Base-by-base conservation (phyloP, 2,797 vertebrate species). In the Mormyrus hasselquistii region DNA sequence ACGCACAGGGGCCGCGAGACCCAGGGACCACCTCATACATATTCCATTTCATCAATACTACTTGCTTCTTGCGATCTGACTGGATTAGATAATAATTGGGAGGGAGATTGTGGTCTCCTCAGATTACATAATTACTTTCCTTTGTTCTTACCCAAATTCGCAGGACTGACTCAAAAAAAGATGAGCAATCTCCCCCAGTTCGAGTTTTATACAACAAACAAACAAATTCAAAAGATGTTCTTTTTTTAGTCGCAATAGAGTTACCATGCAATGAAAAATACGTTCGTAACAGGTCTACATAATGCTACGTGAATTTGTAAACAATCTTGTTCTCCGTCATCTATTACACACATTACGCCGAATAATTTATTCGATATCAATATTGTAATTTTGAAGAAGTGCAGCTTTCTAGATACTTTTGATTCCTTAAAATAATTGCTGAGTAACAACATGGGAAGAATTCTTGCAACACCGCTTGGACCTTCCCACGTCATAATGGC, bases 351-450 rank as follows among this genome's bases (percentile, higher is more conserved):
- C 9, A 73, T 5, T 1, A 73, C 4, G 34, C 25, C 29, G 29
- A 73, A 79, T 7, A 79, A 79, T 2, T 76, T 65, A 69, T 19
- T 62, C 59, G 14, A 62, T 25, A 79, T 44, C 6, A 79, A 86
- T 55, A 49, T 86, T 2, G 22, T 19, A 12, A 34, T 86, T 86
- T 86, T 86, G 16, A 57, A 86, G 85, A 86, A 86, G 85, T 86
- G 16, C 49, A n/a, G 85, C 85, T 86, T 86, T 86, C 85, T 86
- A 86, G 85, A 57, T 86, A 38, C 85, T 86, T 86, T 86, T 86
- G 25, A 86, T 86, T 86, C 85, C 85, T 57, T 86, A 86, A 86
- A 86, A 86, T 86, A 38, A 16, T 55, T 86, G 85, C 85, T 86
- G 85, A 86, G 50, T 57, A 86, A 86, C 34, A 34, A 19, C 25